A percentile compares a stretch with the other conserved stretches of the same genome.
Conservation (phyloP, 2,888 invertebrate species). For the Poecilus cupreus region DNA sequence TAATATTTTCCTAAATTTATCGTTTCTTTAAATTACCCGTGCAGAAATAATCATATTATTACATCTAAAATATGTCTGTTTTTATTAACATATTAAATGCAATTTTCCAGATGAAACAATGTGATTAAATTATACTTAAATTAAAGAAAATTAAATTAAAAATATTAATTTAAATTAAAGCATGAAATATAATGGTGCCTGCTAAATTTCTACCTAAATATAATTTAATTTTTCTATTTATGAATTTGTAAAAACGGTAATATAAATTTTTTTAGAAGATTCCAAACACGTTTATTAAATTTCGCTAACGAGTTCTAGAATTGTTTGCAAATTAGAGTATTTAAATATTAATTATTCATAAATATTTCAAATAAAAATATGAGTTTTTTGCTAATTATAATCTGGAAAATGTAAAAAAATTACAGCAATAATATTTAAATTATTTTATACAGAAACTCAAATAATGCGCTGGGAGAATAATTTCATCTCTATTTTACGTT, state of each 20-base stretch:
- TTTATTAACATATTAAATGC: no score
- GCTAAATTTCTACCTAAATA: not conserved
- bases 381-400: not conserved
- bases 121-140: not conserved
- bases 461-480: not conserved
- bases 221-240: no score
- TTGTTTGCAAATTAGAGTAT: not conserved
- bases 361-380: not conserved
- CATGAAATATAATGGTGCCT: not conserved
- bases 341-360: not conserved
- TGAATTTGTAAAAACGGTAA: no score
- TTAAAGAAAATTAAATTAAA: not conserved
- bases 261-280: no score
- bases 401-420: not conserved
- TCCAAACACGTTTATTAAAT: not conserved
- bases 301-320: not conserved
- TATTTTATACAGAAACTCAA: not conserved
- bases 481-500: not conserved
- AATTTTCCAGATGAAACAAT: no score
- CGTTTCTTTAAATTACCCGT: no score
- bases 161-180: conserved; percentile 10
- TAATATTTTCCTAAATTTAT: no score
- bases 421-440: not conserved
- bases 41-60: no score
- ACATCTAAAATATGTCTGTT: no score